Conservation (phyloP, 2,888 invertebrate species). For the Thecocarcelia acutangulata region DNA sequence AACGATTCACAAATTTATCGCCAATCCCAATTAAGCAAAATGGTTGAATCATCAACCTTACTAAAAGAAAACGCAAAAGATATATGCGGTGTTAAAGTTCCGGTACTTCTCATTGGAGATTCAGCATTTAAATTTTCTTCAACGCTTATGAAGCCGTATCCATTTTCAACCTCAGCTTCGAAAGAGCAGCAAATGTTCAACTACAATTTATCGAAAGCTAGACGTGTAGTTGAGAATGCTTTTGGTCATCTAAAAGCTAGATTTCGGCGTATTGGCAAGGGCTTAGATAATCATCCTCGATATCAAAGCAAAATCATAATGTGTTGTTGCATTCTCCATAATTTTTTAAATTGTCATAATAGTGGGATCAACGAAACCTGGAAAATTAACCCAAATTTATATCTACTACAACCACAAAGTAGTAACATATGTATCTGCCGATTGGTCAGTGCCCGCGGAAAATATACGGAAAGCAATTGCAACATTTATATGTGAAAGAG, state of each 20-base stretch:
- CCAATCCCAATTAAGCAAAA: conserved; percentile 13
- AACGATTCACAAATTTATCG: conserved; percentile 34
- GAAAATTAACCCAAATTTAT: too few relatives aligned
- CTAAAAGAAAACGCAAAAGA: too few relatives aligned
- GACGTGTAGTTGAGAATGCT: too few relatives aligned
- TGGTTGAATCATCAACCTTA: conserved; percentile 16
- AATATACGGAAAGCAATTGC: too few relatives aligned
- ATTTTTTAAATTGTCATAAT: conserved; percentile 34
- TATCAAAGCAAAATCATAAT: conserved; percentile 10
- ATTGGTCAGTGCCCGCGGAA: too few relatives aligned
- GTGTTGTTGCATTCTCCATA: conserved; percentile 31
- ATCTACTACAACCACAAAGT: too few relatives aligned
- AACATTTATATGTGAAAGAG: too few relatives aligned
- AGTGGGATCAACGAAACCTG: too few relatives aligned
- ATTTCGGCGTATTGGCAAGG: conserved; percentile 27
- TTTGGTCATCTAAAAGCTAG: conserved; percentile 40
- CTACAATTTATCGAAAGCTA: conserved; percentile 30
- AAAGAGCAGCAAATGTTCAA: conserved; percentile 14
- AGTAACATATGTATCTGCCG: too few relatives aligned
- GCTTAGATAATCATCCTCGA: conserved; percentile 23
- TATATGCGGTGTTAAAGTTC: too few relatives aligned
- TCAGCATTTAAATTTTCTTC: too few relatives aligned
- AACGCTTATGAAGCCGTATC: conserved; percentile 40
- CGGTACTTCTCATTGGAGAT: too few relatives aligned
- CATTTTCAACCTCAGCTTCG: conserved; percentile 29